These are phyloP conservation scores for Oegoconia quadripuncta DNA, from an alignment of 2,888 invertebrate species.

Conservation along the genomic window DNA sequence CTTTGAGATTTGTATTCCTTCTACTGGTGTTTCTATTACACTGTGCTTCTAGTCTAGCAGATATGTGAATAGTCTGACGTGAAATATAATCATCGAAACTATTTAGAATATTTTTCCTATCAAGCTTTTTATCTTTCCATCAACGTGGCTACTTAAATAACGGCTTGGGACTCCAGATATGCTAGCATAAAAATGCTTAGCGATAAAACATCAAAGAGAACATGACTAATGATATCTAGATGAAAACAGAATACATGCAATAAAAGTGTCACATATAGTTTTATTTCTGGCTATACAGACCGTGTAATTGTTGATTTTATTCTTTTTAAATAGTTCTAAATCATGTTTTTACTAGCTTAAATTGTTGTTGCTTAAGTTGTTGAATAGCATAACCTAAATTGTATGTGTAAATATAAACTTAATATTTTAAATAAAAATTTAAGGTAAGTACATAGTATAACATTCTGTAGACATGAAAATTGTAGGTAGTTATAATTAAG, in stretches of 20 bases:
- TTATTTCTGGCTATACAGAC: slow-evolving; percentile 43
- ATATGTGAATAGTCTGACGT: background rate
- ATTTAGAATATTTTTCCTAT: slow-evolving; percentile 35
- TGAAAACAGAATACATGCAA: slow-evolving; percentile 66
- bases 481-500: slow-evolving; percentile 3
- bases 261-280: slow-evolving; percentile 66
- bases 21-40: too few species aligned
- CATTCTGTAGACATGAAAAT: background rate
- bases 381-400: background rate
- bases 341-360: slow-evolving; percentile 4
- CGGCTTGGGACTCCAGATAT: slow-evolving; percentile 40
- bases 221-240: slow-evolving; percentile 69
- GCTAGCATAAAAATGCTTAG: slow-evolving; percentile 60
- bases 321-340: slow-evolving; percentile 24
- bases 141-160: slow-evolving; percentile 48
- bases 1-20: too few species aligned
- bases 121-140: slow-evolving; percentile 41
- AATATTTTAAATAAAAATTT: background rate
- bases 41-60: background rate
- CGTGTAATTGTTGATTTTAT: slow-evolving; percentile 46
- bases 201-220: slow-evolving; percentile 70
- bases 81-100: slow-evolving; percentile 10
- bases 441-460: background rate
- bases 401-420: background rate
- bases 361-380: background rate